Evolutionary conservation across 2,797 vertebrate genomes (phyloP), one percentile per base, ranked within the genome.

Genomic region (Vireo griseus): DNA sequence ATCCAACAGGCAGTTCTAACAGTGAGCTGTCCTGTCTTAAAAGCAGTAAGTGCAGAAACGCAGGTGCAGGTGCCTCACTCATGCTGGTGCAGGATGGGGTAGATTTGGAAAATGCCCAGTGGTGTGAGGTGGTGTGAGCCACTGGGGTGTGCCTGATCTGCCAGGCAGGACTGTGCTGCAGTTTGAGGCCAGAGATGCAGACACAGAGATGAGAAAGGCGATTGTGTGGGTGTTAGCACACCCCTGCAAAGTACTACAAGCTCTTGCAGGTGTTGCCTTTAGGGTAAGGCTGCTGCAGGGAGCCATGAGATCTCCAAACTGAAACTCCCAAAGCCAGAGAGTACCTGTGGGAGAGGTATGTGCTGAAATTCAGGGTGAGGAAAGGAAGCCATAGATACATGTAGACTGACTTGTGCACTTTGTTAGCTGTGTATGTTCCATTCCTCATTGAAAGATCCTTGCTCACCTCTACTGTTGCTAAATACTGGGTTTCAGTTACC

Each of bases 211-310:
- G 63, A 3, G 16, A 12, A 62, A 39, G 76, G 65, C 0, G 65
- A 86, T 92, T 75, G 63, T 45, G 73, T 94, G 95, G 94, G 92
- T 75, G 76, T 81, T 73, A 66, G 66, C 87, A 69, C 62, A 73
- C 24, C 79, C 58, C 87, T 90, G 82, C 82, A 76, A 29, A 90
- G 67, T 28, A 13, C 18, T 87, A 31, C 91, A 80, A 7, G 78
- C 88, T 96, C 44, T 81, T 76, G 59, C 94, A 96, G 88, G 91
- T 95, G 88, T 74, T 95, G 88, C 78, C 93, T 92, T 80, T 50
- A 88, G 93, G 96, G 92, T 84, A 95, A 92, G 50, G 92, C 88
- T 95, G 86, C 93, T 95, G 80, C 80, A 86, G 76, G 44, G 74
- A 93, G 52, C 74, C 50, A 76, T 94, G 94, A 94, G 83, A 93